A percentile compares a stretch with the other conserved stretches of the same genome.
phyloP scores from a whole-genome alignment of 2,113 vertebrate genomes.

The Erinaceus europaeus region DNA sequence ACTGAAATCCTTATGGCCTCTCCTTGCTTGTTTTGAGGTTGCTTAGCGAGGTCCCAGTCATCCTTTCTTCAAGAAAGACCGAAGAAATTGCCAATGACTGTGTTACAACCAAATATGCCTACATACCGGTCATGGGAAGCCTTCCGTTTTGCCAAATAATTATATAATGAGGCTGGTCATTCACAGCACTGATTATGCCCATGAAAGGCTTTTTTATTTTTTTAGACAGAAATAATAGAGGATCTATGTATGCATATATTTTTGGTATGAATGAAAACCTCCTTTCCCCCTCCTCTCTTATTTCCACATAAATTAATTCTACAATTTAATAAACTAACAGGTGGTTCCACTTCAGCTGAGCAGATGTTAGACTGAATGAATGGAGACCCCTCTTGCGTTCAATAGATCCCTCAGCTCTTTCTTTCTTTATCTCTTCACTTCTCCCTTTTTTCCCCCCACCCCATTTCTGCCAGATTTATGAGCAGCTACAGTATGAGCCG shows the following conservation, averaged over 20 bases:
- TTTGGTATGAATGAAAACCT: slow-evolving; percentile 62
- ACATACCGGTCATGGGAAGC: not conserved
- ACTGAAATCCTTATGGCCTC: not conserved
- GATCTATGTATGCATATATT: not conserved
- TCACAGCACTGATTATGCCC: slow-evolving; percentile 9
- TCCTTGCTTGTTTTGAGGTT: not conserved
- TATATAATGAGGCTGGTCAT: slow-evolving; percentile 10
- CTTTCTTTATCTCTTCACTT: slow-evolving; percentile 76
- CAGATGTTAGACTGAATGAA: slow-evolving; percentile 84
- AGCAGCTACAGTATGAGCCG: slow-evolving; percentile 70
- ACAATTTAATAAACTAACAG: slow-evolving; percentile 84
- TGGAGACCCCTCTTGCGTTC: slow-evolving; percentile 69
- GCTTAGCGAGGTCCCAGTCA: not conserved
- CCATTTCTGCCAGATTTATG: slow-evolving; percentile 80
- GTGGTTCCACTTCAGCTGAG: slow-evolving; percentile 84
- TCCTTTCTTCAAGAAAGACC: slow-evolving; percentile 2
- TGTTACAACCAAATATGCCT: not conserved
- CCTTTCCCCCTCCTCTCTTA: slow-evolving; percentile 66
- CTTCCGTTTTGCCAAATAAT: slow-evolving; percentile 51
- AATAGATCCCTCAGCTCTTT: slow-evolving; percentile 69
- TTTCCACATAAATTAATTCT: slow-evolving; percentile 83
- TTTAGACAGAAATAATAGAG: slow-evolving; percentile 51
- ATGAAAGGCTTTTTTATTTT: slow-evolving; percentile 31
- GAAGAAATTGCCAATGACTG: slow-evolving; percentile 13
- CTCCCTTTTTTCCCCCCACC: slow-evolving; percentile 34